Evolutionary conservation across 2,888 invertebrate genomes (phyloP).

Genomic region (Torymus tubicola): DNA sequence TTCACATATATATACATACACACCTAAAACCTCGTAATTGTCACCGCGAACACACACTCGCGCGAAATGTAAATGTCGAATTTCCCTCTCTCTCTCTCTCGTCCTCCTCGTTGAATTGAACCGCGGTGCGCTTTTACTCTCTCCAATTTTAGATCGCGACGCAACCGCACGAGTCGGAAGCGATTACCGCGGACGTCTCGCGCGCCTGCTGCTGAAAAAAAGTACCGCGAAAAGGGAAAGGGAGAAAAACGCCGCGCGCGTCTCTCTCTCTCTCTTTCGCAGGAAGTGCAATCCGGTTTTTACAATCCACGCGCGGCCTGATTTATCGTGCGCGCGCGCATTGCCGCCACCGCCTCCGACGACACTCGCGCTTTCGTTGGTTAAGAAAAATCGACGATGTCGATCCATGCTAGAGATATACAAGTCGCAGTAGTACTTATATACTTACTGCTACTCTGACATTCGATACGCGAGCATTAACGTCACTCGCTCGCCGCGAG

Average conservation of each 20-base stretch:
- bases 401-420: not conserved
- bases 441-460: no score
- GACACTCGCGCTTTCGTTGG: slow-evolving; percentile 21
- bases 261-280: not conserved
- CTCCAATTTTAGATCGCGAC: slow-evolving; percentile 27
- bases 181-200: slow-evolving; percentile 16
- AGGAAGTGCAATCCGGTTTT: slow-evolving; percentile 50
- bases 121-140: not conserved
- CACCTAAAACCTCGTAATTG: not conserved
- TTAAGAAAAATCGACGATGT: not conserved
- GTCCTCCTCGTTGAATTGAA: not conserved
- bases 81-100: slow-evolving; percentile 15
- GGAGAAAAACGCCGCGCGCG: slow-evolving; percentile 5
- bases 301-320: slow-evolving; percentile 25
- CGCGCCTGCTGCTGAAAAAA: not conserved
- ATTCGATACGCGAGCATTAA: no score
- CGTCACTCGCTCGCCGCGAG: no score
- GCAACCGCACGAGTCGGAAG: slow-evolving; percentile 18
- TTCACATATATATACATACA: no score
- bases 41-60: not conserved
- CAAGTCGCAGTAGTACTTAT: no score
- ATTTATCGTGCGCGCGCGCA: slow-evolving; percentile 36
- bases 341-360: not conserved
- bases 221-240: slow-evolving; percentile 11
- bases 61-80: slow-evolving; percentile 25